Base-by-base conservation (phyloP, 2,113 vertebrate genomes). In the Sciurus niger region DNA sequence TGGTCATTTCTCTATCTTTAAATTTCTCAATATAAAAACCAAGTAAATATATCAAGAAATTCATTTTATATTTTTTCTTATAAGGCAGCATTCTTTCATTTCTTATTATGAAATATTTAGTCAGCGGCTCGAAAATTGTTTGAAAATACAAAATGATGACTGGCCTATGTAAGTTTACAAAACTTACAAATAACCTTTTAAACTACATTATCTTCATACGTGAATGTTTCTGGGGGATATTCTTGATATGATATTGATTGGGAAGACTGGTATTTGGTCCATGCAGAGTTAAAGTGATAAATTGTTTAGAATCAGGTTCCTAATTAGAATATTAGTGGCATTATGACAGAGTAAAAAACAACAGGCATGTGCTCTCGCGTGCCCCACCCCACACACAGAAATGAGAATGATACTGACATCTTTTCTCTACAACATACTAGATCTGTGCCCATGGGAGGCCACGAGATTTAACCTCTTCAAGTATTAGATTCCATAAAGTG, bases 61-160 rank as follows among this genome's bases (percentile, higher is more conserved):
- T 77, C 0, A 22, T 51, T 58, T 88, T 93, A 84, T 43, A 32
- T 74, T 0, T 74, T 83, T 84, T 82, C 34, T 60, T 10, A 90
- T 87, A 43, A 70, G 88, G 4, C 89, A 17, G n/a, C 55, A 16
- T 32, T 80, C 5, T 87, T 7, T 37, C 89, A 63, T 46, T 89
- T 82, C 90, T 46, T 95, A 30, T 76, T 55, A 60, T 34, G 12
- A 84, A 96, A 28, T 91, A 85, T 78, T 96, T 70, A 48, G 11
- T 79, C 20, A 84, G 12, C 60, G 10, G 0, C 63, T 67, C 55
- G 10, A 72, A 72, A 34, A 46, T 63, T 43, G 2, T 46, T 72
- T 46, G 70, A 84, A 94, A 84, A 73, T 74, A 58, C 3, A 89
- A 37, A 87, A 70, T 78, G 24, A 8, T 82, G 13, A 5, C 63